These are phyloP conservation scores for Fregata magnificens DNA, from an alignment of 2,113 vertebrate species.

Conservation along the genomic window DNA sequence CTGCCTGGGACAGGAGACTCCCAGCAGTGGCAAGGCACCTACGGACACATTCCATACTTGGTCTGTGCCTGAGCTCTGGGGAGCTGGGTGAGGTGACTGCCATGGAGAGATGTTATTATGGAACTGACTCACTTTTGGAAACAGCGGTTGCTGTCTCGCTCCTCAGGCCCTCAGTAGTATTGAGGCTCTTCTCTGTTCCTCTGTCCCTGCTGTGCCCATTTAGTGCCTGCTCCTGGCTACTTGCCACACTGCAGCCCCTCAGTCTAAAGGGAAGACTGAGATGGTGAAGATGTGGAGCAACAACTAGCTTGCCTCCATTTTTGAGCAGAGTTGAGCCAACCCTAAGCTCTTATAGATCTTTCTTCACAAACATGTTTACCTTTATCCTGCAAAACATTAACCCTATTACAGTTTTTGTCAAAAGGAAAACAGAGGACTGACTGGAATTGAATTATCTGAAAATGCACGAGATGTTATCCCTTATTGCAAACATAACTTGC, in stretches of 20 bases:
- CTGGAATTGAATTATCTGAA: not conserved
- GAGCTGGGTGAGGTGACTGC: not conserved
- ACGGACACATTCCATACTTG: not conserved
- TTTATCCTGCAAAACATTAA: not conserved
- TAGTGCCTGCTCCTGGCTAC: not conserved
- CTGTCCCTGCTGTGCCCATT: not conserved
- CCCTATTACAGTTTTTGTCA: not conserved
- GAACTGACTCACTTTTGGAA: not conserved
- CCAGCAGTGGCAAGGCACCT: not conserved
- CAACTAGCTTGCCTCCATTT: not conserved
- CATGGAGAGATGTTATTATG: not conserved
- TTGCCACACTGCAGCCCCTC: not conserved
- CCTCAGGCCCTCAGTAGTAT: not conserved
- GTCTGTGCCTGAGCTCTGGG: not conserved
- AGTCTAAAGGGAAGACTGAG: not conserved
- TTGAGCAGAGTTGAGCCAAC: not conserved
- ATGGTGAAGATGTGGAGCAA: not conserved
- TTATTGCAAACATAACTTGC: not conserved
- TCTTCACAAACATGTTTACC: not conserved
- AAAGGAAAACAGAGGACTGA: not conserved
- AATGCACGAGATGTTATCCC: not conserved
- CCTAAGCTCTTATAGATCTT: not conserved
- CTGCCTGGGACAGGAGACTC: not conserved
- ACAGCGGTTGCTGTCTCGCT: fast-evolving
- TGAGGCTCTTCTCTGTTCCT: not conserved